Base-by-base conservation (phyloP, 2,797 vertebrate genomes). In the Amniataba percoides region DNA sequence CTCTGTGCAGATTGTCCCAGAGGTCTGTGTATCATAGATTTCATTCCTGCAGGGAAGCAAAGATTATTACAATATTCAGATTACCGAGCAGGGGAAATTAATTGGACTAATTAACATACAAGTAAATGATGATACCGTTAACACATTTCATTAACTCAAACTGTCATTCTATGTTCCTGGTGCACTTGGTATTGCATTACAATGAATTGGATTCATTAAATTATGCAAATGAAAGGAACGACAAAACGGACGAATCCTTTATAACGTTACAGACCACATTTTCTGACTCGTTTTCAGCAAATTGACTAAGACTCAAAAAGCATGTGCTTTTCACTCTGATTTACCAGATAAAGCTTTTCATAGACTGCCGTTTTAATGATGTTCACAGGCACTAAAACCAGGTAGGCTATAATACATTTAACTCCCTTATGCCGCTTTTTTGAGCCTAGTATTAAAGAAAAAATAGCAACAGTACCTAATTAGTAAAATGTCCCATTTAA, bases 61-160 rank as follows among this genome's bases (percentile, higher is more conserved):
- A 93, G 89, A 94, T 94, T 95, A 96, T 96, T 96, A 95, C 93
- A 96, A 95, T 95, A 95, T 96, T 95, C 95, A 95, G 94, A 96
- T 95, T 95, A 95, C 93, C 90, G 90, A 94, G 94, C 93, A 89
- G 89, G 90, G 90, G 91, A 96, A 96, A 96, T 96, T 95, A 96
- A 96, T 96, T 96, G 94, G 94, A 94, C 95, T 96, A 96, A 96
- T 96, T 96, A 96, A 95, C 95, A 96, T 96, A 96, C 95, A 96
- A 95, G 94, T 95, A 96, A 96, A 96, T 95, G 95, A 96, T 95
- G 95, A 96, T 95, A 95, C 94, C 95, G 95, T 96, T 96, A 96
- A 96, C 95, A 96, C 95, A 96, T 96, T 96, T 95, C 95, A 96
- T 96, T 96, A 96, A 95, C 95, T 96, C 95, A 94, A 95, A 96